phyloP scores from a whole-genome alignment of 1,140 invertebrate genomes.

The Platorchestia sp. region DNA sequence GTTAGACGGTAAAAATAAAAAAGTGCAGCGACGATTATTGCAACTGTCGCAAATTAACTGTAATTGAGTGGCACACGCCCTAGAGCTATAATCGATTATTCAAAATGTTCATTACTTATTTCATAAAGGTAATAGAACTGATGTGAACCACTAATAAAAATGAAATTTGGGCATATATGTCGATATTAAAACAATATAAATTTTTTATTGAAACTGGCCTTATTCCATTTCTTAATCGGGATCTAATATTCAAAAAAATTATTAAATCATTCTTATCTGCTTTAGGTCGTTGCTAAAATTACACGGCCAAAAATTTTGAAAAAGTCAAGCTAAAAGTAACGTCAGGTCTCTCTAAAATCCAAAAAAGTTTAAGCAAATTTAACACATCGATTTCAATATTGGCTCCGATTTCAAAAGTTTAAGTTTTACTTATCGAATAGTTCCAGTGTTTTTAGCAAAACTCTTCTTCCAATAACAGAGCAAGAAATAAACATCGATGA shows the following conservation, averaged over 20 bases:
- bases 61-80: too few relatives aligned
- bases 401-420: neutral
- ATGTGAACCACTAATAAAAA: neutral
- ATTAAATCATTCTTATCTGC: neutral
- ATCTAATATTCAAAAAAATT: neutral
- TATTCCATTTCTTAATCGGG: neutral
- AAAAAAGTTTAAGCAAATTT: neutral
- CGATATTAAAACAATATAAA: neutral
- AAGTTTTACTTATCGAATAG: neutral
- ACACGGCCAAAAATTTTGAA: neutral
- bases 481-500: neutral
- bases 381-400: neutral
- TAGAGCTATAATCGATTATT: too few relatives aligned
- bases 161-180: neutral
- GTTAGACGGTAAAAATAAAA: neutral
- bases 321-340: neutral
- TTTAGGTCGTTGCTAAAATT: neutral
- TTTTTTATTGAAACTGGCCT: neutral
- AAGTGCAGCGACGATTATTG: neutral
- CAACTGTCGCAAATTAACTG: too few relatives aligned
- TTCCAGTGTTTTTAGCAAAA: neutral
- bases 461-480: neutral
- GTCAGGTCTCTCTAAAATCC: neutral
- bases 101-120: neutral
- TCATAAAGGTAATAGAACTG: neutral